Evolutionary conservation across 2,888 invertebrate genomes (phyloP).

Genomic region (Troides helena): DNA sequence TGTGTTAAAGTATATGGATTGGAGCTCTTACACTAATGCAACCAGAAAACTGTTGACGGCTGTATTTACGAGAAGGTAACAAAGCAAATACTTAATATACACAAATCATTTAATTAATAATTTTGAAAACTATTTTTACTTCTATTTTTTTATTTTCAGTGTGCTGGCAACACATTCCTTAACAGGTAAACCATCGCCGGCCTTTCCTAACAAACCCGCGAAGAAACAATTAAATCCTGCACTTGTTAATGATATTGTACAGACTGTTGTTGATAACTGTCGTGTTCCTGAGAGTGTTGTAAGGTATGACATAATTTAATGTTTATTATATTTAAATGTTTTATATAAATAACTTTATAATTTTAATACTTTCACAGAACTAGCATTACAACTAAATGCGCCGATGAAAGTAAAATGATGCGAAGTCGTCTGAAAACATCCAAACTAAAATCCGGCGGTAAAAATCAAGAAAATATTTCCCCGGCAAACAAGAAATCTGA

Average conservation of each 20-base stretch:
- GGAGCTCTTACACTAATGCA: conserved; percentile 72
- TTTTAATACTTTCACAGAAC: conserved; percentile 39
- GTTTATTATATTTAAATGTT: conserved; percentile 34
- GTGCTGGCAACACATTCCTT: conserved; percentile 78
- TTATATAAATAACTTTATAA: background rate
- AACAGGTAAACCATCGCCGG: conserved; percentile 80
- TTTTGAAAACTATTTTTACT: background rate
- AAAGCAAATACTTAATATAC: background rate
- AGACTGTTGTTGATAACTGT: conserved; percentile 67
- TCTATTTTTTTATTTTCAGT: conserved; percentile 43
- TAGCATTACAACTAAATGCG: conserved; percentile 73
- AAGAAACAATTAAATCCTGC: conserved; percentile 65
- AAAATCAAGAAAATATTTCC: conserved; percentile 44
- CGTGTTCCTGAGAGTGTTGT: conserved; percentile 52
- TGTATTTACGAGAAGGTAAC: conserved; percentile 64
- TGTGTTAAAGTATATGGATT: conserved; percentile 65
- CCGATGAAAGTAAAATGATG: conserved; percentile 82
- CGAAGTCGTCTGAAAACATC: conserved; percentile 47
- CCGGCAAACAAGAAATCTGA: conserved; percentile 38
- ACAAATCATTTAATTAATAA: background rate
- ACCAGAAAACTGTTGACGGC: conserved; percentile 73
- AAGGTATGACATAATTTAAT: conserved; percentile 41
- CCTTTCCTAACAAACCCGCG: conserved; percentile 59
- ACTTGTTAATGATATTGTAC: conserved; percentile 75
- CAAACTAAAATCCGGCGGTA: conserved; percentile 27